Evolutionary conservation across 2,888 invertebrate species (phyloP).

Genomic region (Tinea pellionella): DNA sequence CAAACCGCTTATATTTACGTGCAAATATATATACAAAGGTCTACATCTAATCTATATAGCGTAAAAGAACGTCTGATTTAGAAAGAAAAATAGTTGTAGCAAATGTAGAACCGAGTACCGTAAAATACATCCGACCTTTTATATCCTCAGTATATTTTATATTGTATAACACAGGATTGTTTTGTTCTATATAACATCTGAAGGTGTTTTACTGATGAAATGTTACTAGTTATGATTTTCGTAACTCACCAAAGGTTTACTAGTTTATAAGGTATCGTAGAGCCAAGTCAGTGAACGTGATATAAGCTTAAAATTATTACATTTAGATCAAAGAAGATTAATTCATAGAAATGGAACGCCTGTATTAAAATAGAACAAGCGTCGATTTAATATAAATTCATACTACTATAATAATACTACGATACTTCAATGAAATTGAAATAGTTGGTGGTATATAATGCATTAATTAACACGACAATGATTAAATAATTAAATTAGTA

Average conservation of each 20-base stretch:
- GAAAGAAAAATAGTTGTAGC: slow-evolving; percentile 9
- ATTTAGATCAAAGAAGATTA: slow-evolving; percentile 4
- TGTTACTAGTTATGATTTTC: background rate
- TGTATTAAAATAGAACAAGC: background rate
- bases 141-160: background rate
- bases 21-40: background rate
- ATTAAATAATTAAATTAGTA: background rate
- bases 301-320: slow-evolving; percentile 1
- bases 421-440: background rate
- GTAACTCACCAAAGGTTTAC: background rate
- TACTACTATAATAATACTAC: background rate
- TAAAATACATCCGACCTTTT: slow-evolving; percentile 10
- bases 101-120: background rate
- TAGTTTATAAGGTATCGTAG: background rate
- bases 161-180: background rate
- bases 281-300: slow-evolving; percentile 1
- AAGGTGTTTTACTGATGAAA: background rate
- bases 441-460: background rate
- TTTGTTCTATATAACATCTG: background rate
- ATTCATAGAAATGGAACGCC: background rate
- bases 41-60: background rate
- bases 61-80: background rate
- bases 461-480: too few relatives aligned
- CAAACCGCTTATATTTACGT: background rate
- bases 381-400: background rate